Conservation (phyloP, 2,888 invertebrate genomes). For the Macrophya alboannulata region DNA sequence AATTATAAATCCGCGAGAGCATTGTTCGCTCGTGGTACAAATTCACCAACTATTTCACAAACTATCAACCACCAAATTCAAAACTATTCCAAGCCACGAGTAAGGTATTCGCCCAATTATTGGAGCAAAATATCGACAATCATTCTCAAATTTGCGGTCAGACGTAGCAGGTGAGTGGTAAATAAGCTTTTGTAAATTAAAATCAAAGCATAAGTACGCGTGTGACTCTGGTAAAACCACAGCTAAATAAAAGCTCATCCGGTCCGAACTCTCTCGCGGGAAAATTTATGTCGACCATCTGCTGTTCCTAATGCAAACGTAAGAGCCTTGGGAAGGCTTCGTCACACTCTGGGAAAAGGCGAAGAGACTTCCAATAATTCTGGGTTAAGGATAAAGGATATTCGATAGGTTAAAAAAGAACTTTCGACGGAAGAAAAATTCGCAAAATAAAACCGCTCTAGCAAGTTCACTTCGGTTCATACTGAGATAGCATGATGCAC, state of each 20-base stretch:
- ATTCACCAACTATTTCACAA: not conserved
- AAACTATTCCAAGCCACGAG: not conserved
- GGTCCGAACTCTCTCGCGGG: not conserved
- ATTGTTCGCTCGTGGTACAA: too few relatives aligned
- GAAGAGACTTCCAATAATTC: conserved; percentile 50
- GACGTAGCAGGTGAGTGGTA: not conserved
- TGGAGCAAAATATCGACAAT: not conserved
- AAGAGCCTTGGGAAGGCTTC: conserved; percentile 45
- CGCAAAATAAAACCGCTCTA: not conserved
- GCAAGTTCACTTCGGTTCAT: not conserved
- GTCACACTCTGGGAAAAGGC: conserved; percentile 44
- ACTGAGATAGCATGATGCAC: not conserved
- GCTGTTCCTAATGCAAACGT: conserved; percentile 32
- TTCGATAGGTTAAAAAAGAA: conserved; percentile 29
- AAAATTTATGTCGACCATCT: conserved; percentile 44
- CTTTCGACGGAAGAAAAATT: conserved; percentile 17
- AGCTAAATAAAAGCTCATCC: not conserved
- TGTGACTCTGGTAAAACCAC: not conserved
- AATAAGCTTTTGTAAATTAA: not conserved
- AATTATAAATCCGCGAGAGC: not conserved
- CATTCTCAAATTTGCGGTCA: not conserved
- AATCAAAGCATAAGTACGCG: not conserved
- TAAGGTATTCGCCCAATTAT: not conserved
- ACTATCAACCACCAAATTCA: too few relatives aligned
- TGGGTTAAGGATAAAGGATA: conserved; percentile 41